A percentile compares a stretch with the other conserved stretches of the same genome.
These are phyloP conservation scores for Suricata suricatta DNA, from an alignment of 2,113 vertebrate genomes.

Conservation along the genomic window DNA sequence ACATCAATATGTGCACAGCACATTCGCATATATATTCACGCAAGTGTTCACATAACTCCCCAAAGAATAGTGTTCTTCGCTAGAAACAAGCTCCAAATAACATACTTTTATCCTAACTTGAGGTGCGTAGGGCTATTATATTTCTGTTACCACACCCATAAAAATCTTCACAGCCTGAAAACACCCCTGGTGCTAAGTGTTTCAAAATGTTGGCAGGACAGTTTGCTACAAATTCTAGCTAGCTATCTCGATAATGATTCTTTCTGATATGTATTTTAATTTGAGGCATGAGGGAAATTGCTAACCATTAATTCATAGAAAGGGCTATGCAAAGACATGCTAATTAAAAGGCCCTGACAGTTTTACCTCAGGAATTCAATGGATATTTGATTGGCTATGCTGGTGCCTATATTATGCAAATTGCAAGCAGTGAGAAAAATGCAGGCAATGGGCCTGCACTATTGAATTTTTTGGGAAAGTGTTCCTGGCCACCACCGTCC, in stretches of 20 bases:
- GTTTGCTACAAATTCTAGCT: background rate
- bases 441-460: background rate
- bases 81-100: background rate
- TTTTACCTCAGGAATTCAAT: conserved; percentile 23
- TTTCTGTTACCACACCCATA: background rate
- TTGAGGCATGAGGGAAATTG: background rate
- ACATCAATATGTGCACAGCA: background rate
- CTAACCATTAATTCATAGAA: background rate
- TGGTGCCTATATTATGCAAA: background rate
- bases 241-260: background rate
- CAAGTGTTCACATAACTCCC: background rate
- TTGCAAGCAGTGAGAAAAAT: conserved; percentile 14
- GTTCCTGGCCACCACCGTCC: conserved; percentile 41
- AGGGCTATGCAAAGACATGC: background rate
- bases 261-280: background rate
- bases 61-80: background rate
- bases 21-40: too few species aligned
- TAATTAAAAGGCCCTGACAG: background rate
- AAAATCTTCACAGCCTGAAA: background rate
- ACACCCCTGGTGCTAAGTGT: background rate
- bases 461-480: conserved; percentile 68
- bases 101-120: background rate
- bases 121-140: background rate
- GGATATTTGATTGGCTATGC: background rate
- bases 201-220: background rate